These are phyloP conservation scores for Labroides dimidiatus DNA, from an alignment of 2,797 vertebrate species.

Conservation along the genomic window DNA sequence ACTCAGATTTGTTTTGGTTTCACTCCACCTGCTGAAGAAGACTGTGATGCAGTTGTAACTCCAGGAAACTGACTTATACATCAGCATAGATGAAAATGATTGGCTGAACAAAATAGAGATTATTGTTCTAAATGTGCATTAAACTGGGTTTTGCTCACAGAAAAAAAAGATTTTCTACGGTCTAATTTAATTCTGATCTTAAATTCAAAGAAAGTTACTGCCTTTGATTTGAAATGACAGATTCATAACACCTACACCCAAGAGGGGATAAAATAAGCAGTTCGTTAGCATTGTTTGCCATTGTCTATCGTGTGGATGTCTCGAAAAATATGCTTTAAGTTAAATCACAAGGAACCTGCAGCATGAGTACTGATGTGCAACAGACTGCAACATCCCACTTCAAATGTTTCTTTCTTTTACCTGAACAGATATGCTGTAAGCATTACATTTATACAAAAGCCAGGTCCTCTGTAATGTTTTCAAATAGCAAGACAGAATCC, in stretches of 20 bases:
- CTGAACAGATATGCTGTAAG: background rate
- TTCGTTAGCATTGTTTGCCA: slow-evolving; percentile 15
- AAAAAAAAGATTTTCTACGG: background rate
- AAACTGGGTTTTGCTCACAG: no score
- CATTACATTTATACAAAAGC: no score
- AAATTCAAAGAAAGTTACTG: slow-evolving; percentile 4
- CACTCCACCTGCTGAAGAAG: background rate
- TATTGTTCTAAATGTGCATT: no score
- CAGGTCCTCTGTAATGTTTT: no score
- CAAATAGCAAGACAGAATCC: no score
- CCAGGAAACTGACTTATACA: background rate
- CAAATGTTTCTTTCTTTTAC: no score
- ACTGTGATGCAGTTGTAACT: background rate
- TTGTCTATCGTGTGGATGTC: slow-evolving; percentile 8
- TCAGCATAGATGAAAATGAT: background rate
- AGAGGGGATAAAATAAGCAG: background rate
- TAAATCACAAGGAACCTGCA: no score
- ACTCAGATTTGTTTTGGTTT: background rate
- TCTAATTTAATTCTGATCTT: slow-evolving; percentile 14
- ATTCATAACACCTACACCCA: slow-evolving; percentile 10
- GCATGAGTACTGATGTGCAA: no score
- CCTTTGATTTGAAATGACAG: slow-evolving; percentile 19
- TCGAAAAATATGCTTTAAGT: slow-evolving; percentile 1
- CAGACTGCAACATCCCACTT: no score
- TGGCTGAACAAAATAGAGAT: no score